phyloP scores from a whole-genome alignment of 2,113 vertebrate species.

The Xenopus borealis region DNA sequence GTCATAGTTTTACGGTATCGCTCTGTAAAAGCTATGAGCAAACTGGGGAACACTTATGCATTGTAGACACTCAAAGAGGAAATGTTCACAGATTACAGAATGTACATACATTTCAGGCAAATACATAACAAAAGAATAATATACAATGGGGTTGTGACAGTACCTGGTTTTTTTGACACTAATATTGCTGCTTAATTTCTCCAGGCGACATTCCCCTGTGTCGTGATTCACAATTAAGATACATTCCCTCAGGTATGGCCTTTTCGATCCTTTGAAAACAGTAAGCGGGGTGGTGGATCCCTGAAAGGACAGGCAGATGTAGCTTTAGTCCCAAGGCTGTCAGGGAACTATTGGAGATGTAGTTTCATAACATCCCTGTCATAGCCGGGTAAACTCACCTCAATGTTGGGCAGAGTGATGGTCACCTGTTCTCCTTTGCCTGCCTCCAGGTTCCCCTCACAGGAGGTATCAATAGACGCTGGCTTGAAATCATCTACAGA shows the following conservation, averaged over 20 bases:
- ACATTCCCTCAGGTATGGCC: conserved; percentile 94
- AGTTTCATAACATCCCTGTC: background rate
- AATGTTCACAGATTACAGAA: too few species aligned
- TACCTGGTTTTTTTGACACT: conserved; percentile 97
- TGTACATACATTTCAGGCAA: background rate
- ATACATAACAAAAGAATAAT: background rate
- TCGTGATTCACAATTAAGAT: conserved; percentile 97
- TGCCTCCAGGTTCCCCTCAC: conserved; percentile 92
- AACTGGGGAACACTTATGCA: too few species aligned
- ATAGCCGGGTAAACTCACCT: conserved; percentile 66
- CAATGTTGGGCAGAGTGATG: conserved; percentile 93
- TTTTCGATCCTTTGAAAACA: conserved; percentile 97
- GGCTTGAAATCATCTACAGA: conserved; percentile 96
- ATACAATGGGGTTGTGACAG: background rate
- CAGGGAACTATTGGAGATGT: background rate
- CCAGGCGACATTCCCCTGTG: conserved; percentile 94
- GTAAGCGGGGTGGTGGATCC: conserved; percentile 91
- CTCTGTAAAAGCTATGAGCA: too few species aligned
- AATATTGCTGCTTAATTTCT: conserved; percentile 97
- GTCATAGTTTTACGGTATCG: too few species aligned
- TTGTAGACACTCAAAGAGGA: too few species aligned
- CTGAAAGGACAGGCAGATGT: conserved; percentile 60
- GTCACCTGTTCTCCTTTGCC: conserved; percentile 97
- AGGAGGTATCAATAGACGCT: conserved; percentile 91
- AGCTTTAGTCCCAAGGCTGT: too few species aligned